Evolutionary conservation across 2,797 vertebrate species (phyloP).

Genomic region (Halcyon leucocephala): DNA sequence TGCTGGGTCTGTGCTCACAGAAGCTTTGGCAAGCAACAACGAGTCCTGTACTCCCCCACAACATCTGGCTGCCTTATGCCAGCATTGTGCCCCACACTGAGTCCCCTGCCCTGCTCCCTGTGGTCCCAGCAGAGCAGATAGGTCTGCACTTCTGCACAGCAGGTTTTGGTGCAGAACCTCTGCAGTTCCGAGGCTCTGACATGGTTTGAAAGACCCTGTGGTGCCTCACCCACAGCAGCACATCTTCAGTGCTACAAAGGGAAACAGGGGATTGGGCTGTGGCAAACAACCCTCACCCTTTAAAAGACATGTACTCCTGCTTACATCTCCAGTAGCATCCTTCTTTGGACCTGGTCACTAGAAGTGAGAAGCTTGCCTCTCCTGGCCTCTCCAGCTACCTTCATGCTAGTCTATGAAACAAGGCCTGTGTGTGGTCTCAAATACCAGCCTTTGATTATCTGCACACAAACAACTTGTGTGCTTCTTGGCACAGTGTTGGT

Average conservation of each 20-base stretch:
- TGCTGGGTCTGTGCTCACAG: background rate
- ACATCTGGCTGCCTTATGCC: background rate
- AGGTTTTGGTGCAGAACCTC: background rate
- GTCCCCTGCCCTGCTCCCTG: background rate
- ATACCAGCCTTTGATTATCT: background rate
- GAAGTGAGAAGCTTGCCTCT: background rate
- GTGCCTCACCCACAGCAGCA: background rate
- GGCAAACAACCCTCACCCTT: background rate
- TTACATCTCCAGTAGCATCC: background rate
- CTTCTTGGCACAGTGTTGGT: background rate
- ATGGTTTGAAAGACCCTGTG: background rate
- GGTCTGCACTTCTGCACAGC: background rate
- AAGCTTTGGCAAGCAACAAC: background rate
- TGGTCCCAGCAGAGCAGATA: background rate
- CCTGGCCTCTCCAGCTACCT: background rate
- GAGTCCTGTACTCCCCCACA: background rate
- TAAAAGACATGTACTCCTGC: accelerated
- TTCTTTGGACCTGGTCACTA: background rate
- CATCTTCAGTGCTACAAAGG: accelerated
- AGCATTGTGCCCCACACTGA: accelerated
- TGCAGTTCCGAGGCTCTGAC: background rate
- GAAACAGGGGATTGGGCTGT: background rate
- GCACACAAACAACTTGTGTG: background rate
- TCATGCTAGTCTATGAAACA: background rate
- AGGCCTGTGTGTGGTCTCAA: background rate